Evolutionary conservation across 2,888 invertebrate species (phyloP), one percentile per base, ranked within the genome.

Genomic region (Campaea margaritaria): DNA sequence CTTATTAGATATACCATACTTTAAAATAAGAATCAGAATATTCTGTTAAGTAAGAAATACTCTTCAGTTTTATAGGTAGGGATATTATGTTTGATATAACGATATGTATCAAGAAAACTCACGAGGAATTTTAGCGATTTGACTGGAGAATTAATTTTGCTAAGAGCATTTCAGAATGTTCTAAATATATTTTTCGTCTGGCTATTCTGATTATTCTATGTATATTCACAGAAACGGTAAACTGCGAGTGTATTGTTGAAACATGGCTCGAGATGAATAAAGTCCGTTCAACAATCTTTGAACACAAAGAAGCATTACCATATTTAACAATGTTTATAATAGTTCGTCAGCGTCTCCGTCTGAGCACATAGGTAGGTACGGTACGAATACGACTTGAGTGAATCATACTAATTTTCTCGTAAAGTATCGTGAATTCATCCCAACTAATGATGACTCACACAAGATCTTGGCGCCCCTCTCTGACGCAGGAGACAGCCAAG

Each of bases 351-450:
- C 61, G 60, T 59, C 62, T 68, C n/a, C n/a, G 63, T 57, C 69
- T 66, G 61, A 64, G 45, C 45, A 48, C 55, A 64, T 57, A 10
- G 14, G 10, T 49, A 31, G 21, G 21, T 21, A 21, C 5, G n/a
- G n/a, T 38, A 51, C 27, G 34, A 15, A 1, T 7, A 4, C 13
- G 45, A 15, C 28, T 62, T 54, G 56, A 58, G 62, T 76, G 79
- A 79, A 67, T 79, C 79, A 79, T 62, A 56, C 21, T 34, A 47
- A 69, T 70, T 76, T n/a, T 78, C 75, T 76, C 58, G 73, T 73
- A 79, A 78, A 73, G 71, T 71, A 66, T 67, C 48, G 73, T 68
- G 71, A 69, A 76, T 78, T 76, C 72, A 74, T 74, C 73, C 58
- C 62, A 73, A 67, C 41, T 65, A 72, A 69, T 65, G 77, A 69